These are phyloP conservation scores for Petrocephalus zakoni DNA, from an alignment of 2,113 vertebrate species.

Conservation along the genomic window DNA sequence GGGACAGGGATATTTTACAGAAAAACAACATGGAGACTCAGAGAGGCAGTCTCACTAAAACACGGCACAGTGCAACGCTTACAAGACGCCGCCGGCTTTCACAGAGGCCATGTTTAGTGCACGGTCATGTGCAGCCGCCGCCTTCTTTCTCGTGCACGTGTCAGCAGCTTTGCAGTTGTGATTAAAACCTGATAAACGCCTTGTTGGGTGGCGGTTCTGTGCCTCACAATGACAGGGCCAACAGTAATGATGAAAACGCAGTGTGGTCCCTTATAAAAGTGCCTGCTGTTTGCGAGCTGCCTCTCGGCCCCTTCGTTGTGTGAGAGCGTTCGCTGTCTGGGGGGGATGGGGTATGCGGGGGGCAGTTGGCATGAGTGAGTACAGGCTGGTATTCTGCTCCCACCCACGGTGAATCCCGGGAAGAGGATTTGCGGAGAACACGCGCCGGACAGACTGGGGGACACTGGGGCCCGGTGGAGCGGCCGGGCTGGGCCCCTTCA, in stretches of 20 bases:
- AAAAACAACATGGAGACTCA: background rate
- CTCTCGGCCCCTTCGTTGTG: background rate
- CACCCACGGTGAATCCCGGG: background rate
- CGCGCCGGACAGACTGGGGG: background rate
- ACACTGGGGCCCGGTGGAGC: background rate
- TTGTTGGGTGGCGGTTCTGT: background rate
- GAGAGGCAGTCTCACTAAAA: background rate
- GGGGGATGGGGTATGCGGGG: background rate
- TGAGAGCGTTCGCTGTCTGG: background rate
- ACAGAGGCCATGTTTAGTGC: background rate
- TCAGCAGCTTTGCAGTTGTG: background rate
- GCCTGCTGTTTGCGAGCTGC: background rate
- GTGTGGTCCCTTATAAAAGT: background rate
- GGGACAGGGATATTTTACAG: background rate
- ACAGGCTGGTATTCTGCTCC: slow-evolving; percentile 18
- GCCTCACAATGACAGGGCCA: background rate
- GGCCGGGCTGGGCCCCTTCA: background rate
- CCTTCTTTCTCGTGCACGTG: background rate
- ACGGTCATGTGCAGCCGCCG: background rate
- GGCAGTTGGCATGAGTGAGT: slow-evolving; percentile 11
- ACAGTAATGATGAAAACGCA: background rate
- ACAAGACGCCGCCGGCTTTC: background rate
- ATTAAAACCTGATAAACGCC: background rate
- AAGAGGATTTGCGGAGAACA: background rate
- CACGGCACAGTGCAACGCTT: background rate